Percentiles rank a stretch among this genome's conserved stretches.
Evolutionary conservation across 2,888 invertebrate species (phyloP).

Genomic region (Scrobipalpa atriplicella): DNA sequence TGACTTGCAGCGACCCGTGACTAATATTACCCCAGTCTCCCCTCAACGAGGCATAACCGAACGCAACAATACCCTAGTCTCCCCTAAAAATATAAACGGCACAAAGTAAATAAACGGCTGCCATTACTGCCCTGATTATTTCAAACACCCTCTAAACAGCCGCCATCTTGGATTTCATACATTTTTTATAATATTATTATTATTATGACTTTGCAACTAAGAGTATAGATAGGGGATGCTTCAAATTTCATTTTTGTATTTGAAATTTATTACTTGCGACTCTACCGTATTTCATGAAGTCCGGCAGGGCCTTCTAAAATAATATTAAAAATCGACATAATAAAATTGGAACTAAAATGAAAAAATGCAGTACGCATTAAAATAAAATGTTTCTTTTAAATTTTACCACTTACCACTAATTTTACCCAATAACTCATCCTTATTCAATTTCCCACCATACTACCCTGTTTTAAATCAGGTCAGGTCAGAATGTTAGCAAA

Average conservation of each 20-base stretch:
- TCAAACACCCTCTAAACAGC: constrained; percentile 57
- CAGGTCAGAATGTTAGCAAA: not conserved
- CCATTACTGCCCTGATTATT: constrained; percentile 80
- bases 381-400: too few species aligned
- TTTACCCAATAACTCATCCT: too few species aligned
- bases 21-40: constrained; percentile 56
- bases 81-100: constrained; percentile 71
- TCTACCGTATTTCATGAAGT: too few species aligned
- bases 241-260: too few species aligned
- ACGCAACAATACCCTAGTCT: constrained; percentile 65
- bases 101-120: constrained; percentile 79
- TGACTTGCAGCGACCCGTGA: constrained; percentile 44
- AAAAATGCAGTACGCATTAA: too few species aligned
- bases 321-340: too few species aligned
- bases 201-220: not conserved
- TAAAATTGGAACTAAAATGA: too few species aligned
- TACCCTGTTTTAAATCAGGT: too few species aligned
- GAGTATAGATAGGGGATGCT: not conserved
- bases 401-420: too few species aligned
- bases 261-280: too few species aligned
- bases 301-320: too few species aligned
- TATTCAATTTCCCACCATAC: too few species aligned
- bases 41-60: constrained; percentile 76
- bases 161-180: constrained; percentile 71
- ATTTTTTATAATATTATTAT: constrained; percentile 35